Evolutionary conservation across 2,113 vertebrate genomes (phyloP), one percentile per base, ranked within the genome.

Genomic region (Cyprinus carpio): DNA sequence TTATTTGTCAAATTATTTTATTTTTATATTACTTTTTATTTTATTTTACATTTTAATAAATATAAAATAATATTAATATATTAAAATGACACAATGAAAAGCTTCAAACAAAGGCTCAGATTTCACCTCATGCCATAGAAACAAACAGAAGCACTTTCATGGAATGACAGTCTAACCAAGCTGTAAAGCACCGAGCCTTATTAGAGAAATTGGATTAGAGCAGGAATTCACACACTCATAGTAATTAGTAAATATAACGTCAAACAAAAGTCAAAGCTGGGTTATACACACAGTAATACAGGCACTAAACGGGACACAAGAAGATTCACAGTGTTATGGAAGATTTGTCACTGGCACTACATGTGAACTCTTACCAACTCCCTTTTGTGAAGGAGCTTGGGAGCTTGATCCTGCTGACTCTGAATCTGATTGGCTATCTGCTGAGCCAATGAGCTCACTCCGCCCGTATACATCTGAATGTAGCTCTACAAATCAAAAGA

Each of bases 351-450:
- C 10, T 43, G 6, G 67, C 23, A 75, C 76, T 49, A 31, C 79
- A 86, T 65, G 27, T 75, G 58, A 76, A 56, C 56, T 86, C 95
- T 97, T 96, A 96, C 96, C 96, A 95, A 92, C 92, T 96, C 95
- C 93, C 94, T 95, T 92, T 94, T 96, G 94, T 95, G 94, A 92
- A 95, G 94, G 90, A 94, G 91, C 94, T 94, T 96, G 89, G 95
- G 94, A 25, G 93, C 65, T 71, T 82, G 93, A 82, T 96, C 95
- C 94, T 95, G 96, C 93, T 95, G 96, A 92, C 92, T 95, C 93
- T 96, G 96, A 92, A 97, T 94, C 95, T 95, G 96, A 96, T 89
- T 96, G 95, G 94, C 94, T 95, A 97, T 95, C 93, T 97, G 96
- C 91, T 96, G 95, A 95, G 95, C 95, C 96, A 97, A 94, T 91